Base-by-base conservation (phyloP, 1,140 invertebrate species). In the Babylonia areolata region DNA sequence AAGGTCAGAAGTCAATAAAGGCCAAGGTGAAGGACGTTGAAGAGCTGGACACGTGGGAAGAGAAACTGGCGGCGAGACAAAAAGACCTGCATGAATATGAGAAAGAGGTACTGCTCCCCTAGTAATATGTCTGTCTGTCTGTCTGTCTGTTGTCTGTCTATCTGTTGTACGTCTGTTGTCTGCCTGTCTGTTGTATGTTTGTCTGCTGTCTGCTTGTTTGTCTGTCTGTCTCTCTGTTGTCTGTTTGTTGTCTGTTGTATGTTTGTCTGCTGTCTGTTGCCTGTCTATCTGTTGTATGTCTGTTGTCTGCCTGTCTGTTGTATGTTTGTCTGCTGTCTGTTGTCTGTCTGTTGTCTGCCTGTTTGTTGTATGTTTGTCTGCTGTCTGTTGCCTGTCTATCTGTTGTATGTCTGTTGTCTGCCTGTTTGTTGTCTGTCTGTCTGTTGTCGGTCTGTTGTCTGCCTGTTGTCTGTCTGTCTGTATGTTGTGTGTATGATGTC, bases 21-120 rank as follows among this genome's bases (percentile, higher is more conserved):
- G 28, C 12, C 15, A 64, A 35, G 37, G 35, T 40, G 37, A 42
- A 20, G 37, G 75, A 77, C 37, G 71, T 9, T 6, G 75, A 77
- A 77, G 75, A 77, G 35, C 2, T 77, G 20, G 20, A 77, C 15
- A 20, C 0, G 28, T 28, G 35, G 37, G 75, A 77, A 28, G 39
- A 81, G 20, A 31, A 37, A 31, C 51, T 81, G 28, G 46, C 42
- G 0, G 51, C 20, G 20, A 54, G 54, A 28, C 46, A 37, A 28
- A 69, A 58, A 33, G 51, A 82, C 54, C 64, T 58, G 35, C 81
- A 58, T 28, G 31, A 39, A 69, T 69, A 82, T 69, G 51, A 82
- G 39, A 82, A 82, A n/a, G 64, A 82, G 81, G 64, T 58, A 51
- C 46, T 17, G 46, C 2, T 17, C 46, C 46, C 46, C 42, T 15